A percentile compares a stretch with the other conserved stretches of the same genome.
phyloP scores from a whole-genome alignment of 2,113 vertebrate species.

The Otocyon megalotis region DNA sequence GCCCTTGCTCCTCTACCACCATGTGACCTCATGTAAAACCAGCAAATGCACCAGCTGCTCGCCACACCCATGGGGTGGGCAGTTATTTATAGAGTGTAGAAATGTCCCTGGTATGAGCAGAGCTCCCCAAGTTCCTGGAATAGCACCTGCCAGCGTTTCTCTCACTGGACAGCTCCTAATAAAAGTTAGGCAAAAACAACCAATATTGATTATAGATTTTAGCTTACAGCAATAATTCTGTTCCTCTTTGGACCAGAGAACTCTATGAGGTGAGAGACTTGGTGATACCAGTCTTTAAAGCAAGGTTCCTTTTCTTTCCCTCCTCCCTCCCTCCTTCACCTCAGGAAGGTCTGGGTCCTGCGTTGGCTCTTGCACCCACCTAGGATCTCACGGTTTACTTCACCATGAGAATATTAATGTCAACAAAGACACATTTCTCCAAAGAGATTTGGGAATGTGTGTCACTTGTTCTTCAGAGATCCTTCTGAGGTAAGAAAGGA shows the following conservation, averaged over 20 bases:
- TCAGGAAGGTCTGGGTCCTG: not conserved
- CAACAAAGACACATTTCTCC: not conserved
- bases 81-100: not conserved
- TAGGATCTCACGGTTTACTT: not conserved
- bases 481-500: not conserved
- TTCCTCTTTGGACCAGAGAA: not conserved
- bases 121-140: not conserved
- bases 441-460: not conserved
- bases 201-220: not conserved
- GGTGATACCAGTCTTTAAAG: rapidly evolving
- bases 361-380: not conserved
- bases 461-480: not conserved
- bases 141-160: not conserved
- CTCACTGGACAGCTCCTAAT: not conserved
- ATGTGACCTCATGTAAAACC: not conserved
- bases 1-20: not conserved
- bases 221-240: not conserved
- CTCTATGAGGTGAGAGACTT: not conserved
- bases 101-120: not conserved
- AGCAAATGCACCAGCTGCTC: not conserved
- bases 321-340: not conserved
- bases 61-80: not conserved
- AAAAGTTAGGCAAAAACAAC: not conserved
- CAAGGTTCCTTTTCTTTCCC: not conserved
- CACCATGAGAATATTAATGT: not conserved